phyloP scores from a whole-genome alignment of 2,888 invertebrate species.

The Meteorus colon region DNA sequence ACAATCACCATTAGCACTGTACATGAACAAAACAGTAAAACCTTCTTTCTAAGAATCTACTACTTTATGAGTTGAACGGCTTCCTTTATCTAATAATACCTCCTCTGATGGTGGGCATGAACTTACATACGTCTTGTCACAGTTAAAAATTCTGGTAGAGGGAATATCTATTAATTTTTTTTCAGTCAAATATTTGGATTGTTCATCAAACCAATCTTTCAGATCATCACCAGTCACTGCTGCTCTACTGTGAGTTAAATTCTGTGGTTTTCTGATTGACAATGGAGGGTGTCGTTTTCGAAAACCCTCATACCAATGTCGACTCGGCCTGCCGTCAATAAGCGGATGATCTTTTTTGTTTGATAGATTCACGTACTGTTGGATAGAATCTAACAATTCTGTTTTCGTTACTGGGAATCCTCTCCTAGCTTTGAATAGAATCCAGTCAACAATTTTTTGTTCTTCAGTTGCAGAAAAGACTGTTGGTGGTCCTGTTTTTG shows the following conservation, averaged over 20 bases:
- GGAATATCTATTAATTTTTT: slow-evolving; percentile 16
- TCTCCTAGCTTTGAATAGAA: slow-evolving; percentile 18
- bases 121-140: slow-evolving; percentile 33
- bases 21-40: slow-evolving; percentile 41
- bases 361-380: slow-evolving; percentile 1
- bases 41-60: slow-evolving; percentile 31
- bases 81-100: slow-evolving; percentile 32
- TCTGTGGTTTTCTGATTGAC: slow-evolving; percentile 32
- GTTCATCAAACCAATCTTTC: slow-evolving; percentile 24
- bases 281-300: slow-evolving; percentile 36
- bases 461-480: slow-evolving; percentile 26
- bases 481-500: slow-evolving; percentile 34
- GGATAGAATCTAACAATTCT: slow-evolving; percentile 20
- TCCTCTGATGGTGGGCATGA: slow-evolving; percentile 37
- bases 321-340: slow-evolving; percentile 23
- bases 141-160: slow-evolving; percentile 37
- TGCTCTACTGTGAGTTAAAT: slow-evolving; percentile 30
- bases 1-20: slow-evolving; percentile 36
- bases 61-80: slow-evolving; percentile 27
- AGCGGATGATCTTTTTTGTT: slow-evolving; percentile 27
- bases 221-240: slow-evolving; percentile 28
- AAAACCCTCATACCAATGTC: slow-evolving; percentile 32
- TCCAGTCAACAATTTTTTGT: slow-evolving; percentile 32
- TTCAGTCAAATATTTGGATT: slow-evolving; percentile 17
- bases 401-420: slow-evolving; percentile 32